These are phyloP conservation scores for Alviniconcha strummeri DNA, from an alignment of 2,888 invertebrate genomes.

Conservation along the genomic window DNA sequence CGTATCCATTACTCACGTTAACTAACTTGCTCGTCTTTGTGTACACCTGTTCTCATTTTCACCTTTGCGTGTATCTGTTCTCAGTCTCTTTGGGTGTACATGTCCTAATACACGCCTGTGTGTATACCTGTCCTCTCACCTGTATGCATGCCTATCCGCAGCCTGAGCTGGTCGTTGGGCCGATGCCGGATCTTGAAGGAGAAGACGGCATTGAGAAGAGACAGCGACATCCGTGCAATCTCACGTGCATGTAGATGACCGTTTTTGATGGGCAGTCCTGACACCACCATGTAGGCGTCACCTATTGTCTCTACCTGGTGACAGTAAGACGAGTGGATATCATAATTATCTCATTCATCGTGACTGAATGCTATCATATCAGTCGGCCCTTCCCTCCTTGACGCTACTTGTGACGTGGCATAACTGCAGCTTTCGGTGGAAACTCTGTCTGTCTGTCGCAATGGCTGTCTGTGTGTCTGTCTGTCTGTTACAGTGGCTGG, in stretches of 20 bases:
- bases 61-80: neutral
- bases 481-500: neutral
- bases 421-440: too few relatives aligned
- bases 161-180: slow-evolving; percentile 89
- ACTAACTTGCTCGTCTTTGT: too few relatives aligned
- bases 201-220: slow-evolving; percentile 88
- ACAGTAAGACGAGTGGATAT: too few relatives aligned
- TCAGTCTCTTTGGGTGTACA: neutral
- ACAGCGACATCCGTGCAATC: slow-evolving; percentile 92
- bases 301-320: slow-evolving; percentile 73
- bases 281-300: slow-evolving; percentile 76
- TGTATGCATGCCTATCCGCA: slow-evolving; percentile 95
- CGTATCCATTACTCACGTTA: too few relatives aligned
- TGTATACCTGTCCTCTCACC: slow-evolving; percentile 61
- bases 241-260: slow-evolving; percentile 93
- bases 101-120: neutral
- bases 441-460: neutral
- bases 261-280: slow-evolving; percentile 91
- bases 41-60: neutral
- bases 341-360: too few relatives aligned
- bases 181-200: slow-evolving; percentile 93
- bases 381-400: too few relatives aligned
- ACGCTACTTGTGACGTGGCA: too few relatives aligned
- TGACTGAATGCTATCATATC: too few relatives aligned
- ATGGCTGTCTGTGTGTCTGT: neutral